Percentiles rank a stretch among this genome's conserved stretches.
Evolutionary conservation across 2,888 invertebrate species (phyloP).

Genomic region (Dynastes maya): DNA sequence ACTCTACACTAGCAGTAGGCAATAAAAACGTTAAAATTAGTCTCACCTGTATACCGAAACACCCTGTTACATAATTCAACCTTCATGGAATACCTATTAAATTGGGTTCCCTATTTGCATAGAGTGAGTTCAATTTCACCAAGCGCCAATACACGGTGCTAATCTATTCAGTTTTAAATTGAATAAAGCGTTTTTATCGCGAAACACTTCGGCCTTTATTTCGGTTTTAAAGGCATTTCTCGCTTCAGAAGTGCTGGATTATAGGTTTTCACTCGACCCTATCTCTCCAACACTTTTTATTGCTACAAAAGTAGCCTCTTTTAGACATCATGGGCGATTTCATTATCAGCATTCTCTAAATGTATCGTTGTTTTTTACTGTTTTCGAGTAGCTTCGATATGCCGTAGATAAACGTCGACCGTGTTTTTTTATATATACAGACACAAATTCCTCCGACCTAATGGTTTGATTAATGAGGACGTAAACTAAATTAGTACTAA

Average conservation of each 20-base stretch:
- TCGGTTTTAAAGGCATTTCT: conserved; percentile 47
- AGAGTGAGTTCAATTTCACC: conserved; percentile 50
- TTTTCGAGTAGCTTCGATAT: conserved; percentile 23
- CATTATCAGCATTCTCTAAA: conserved; percentile 46
- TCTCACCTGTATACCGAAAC: conserved; percentile 5
- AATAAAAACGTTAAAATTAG: conserved; percentile 3
- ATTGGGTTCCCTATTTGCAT: conserved; percentile 67
- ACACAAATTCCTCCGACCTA: conserved; percentile 6
- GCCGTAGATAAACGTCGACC: conserved; percentile 27
- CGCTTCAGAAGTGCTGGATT: conserved; percentile 44
- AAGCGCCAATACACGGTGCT: conserved; percentile 42
- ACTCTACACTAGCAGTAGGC: neutral
- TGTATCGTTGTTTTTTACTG: conserved; percentile 44
- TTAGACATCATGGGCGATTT: conserved; percentile 44
- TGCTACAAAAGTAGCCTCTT: conserved; percentile 45
- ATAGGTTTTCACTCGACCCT: conserved; percentile 42
- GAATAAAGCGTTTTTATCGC: conserved; percentile 51
- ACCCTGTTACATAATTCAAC: conserved; percentile 8
- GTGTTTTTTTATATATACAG: conserved; percentile 13
- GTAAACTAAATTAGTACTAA: conserved; percentile 19
- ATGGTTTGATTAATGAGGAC: conserved; percentile 29
- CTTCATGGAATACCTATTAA: conserved; percentile 29
- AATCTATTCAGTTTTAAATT: conserved; percentile 50
- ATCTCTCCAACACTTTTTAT: conserved; percentile 43
- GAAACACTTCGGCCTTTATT: conserved; percentile 47